A percentile compares a stretch with the other conserved stretches of the same genome.
Conservation (phyloP, 2,113 vertebrate genomes). For the Bubo bubo region DNA sequence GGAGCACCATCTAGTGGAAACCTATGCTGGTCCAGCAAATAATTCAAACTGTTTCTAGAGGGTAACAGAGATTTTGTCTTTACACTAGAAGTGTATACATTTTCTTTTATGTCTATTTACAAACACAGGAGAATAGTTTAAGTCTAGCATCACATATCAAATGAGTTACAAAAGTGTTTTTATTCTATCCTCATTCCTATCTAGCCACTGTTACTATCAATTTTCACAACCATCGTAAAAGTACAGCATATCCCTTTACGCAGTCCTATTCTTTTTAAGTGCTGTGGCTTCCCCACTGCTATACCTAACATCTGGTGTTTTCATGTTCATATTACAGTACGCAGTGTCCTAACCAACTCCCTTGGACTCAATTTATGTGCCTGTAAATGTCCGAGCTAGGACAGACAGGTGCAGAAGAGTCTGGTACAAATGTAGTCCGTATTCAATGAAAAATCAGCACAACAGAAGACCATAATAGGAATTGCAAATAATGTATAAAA, state of each 20-base stretch:
- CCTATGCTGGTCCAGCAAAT: not conserved
- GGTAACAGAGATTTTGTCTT: not conserved
- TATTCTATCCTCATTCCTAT: not conserved
- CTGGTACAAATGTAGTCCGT: not conserved
- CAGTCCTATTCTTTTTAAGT: not conserved
- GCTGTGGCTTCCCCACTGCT: not conserved
- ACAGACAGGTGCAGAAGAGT: not conserved
- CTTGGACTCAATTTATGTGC: not conserved
- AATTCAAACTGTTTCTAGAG: not conserved
- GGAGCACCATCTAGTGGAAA: constrained; percentile 61
- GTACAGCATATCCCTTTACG: not conserved
- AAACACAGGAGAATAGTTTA: not conserved
- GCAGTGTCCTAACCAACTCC: not conserved
- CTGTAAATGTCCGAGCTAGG: not conserved
- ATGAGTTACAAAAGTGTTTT: not conserved
- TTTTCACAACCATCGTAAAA: not conserved
- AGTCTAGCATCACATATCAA: not conserved
- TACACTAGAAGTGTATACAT: rapidly evolving
- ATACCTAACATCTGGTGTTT: not conserved
- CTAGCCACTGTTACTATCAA: not conserved
- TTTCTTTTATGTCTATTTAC: not conserved
- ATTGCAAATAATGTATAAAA: not conserved
- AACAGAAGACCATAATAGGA: not conserved
- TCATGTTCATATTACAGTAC: not conserved
- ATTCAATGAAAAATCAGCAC: not conserved